Conservation (phyloP, 2,888 invertebrate species). For the Bimastos eiseni region DNA sequence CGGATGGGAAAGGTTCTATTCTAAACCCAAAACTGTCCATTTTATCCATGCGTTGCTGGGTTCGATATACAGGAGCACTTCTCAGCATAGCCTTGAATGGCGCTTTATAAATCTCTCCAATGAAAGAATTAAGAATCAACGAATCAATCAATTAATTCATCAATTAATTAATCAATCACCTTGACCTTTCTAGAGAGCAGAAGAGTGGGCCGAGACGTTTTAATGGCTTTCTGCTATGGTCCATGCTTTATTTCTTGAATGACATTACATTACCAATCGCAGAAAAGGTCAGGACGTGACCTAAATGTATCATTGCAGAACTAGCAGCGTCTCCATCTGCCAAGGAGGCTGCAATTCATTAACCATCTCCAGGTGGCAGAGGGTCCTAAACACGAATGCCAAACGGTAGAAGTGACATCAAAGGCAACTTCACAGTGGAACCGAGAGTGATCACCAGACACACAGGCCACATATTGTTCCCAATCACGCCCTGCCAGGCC, state of each 20-base stretch:
- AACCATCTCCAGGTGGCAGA: not conserved
- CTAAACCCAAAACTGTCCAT: no score
- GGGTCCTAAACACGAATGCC: not conserved
- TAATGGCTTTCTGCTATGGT: not conserved
- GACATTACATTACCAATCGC: not conserved
- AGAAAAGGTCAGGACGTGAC: not conserved
- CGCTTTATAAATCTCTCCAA: no score
- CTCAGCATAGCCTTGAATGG: no score
- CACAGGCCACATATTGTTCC: not conserved
- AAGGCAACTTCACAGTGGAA: not conserved
- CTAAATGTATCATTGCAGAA: not conserved
- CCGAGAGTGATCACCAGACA: not conserved
- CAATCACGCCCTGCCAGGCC: not conserved
- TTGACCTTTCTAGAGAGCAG: no score
- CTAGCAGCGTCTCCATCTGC: not conserved
- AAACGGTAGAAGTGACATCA: not conserved
- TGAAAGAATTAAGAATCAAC: no score
- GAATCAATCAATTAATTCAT: no score
- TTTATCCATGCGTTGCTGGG: no score
- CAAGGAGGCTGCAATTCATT: not conserved
- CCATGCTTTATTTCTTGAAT: not conserved
- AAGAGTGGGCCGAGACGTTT: not conserved
- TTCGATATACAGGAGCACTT: no score
- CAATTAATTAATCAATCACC: no score
- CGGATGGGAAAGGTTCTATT: no score